These are phyloP conservation scores for Pipistrellus pygmaeus DNA, from an alignment of 2,797 vertebrate species.

Conservation along the genomic window DNA sequence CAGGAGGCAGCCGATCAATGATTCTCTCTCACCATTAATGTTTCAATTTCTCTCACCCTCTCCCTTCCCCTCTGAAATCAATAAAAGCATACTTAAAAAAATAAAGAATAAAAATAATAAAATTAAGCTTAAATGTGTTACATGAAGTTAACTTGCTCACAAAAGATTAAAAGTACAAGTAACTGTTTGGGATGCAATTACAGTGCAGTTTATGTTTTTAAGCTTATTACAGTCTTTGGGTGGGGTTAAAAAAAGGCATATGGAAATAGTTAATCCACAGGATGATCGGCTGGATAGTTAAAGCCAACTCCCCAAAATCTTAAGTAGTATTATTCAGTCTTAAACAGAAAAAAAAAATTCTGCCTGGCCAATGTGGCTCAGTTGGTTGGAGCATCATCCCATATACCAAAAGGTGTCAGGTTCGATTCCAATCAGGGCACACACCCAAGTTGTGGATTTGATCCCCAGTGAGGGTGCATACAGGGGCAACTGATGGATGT, in stretches of 20 bases:
- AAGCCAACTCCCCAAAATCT: neutral
- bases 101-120: neutral
- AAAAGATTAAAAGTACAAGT: constrained; percentile 9
- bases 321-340: neutral
- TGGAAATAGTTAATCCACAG: neutral
- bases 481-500: neutral
- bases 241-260: constrained; percentile 31
- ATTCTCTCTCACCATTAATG: no score
- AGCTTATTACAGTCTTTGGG: neutral
- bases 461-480: no score
- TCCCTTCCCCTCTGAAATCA: no score
- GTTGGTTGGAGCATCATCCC: neutral
- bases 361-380: neutral
- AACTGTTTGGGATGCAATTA: constrained; percentile 39
- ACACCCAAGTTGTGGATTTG: no score
- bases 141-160: neutral
- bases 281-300: neutral
- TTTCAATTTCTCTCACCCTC: no score
- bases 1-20: no score
- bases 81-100: no score
- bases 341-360: neutral
- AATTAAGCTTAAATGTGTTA: neutral
- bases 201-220: neutral
- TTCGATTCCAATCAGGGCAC: neutral
- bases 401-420: no score